Evolutionary conservation across 2,113 vertebrate species (phyloP), one percentile per base, ranked within the genome.

Genomic region (Fulica atra): DNA sequence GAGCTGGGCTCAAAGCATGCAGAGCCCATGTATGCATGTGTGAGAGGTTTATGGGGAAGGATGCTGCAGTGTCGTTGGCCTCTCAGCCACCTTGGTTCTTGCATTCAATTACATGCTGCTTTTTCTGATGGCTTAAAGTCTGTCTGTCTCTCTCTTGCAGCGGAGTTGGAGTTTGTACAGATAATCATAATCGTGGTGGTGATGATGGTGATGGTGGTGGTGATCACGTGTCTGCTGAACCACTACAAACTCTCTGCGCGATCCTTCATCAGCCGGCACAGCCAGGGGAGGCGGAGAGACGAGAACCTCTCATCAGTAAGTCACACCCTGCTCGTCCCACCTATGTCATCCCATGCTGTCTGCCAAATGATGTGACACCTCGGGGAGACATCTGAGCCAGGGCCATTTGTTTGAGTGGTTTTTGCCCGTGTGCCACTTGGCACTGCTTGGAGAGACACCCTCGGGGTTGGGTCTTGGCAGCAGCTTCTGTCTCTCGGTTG

Each of bases 181-280:
- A 99, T 99, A 97, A 98, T 99, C 97, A 98, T 99, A 97, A 99
- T 99, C 80, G 99, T 99, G 93, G 98, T 99, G 98, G 99, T 99
- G 92, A 99, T 99, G 99, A 99, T 99, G 99, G 99, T 99, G 92
- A 99, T 99, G 99, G 99, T 99, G 96, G 99, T 99, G 86, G 99
- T 99, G 96, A 99, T 99, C 98, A 99, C 99, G 3, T 99, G 99
- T 53, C 97, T 99, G 98, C 98, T 99, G 78, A 99, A 99, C 98
- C 99, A 99, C 98, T 99, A 99, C 98, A 99, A 99, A 89, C 98
- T 99, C 50, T 99, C 99, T 2, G 98, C 99, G 0, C 99, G 98
- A 64, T 99, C 99, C 64, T 98, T 99, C 95, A 98, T 99, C 93
- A 98, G 98, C 97, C 98, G 99, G 72, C 99, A 99, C 97, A 97